These are phyloP conservation scores for Monopterus albus DNA, from an alignment of 2,113 vertebrate genomes.

Conservation along the genomic window DNA sequence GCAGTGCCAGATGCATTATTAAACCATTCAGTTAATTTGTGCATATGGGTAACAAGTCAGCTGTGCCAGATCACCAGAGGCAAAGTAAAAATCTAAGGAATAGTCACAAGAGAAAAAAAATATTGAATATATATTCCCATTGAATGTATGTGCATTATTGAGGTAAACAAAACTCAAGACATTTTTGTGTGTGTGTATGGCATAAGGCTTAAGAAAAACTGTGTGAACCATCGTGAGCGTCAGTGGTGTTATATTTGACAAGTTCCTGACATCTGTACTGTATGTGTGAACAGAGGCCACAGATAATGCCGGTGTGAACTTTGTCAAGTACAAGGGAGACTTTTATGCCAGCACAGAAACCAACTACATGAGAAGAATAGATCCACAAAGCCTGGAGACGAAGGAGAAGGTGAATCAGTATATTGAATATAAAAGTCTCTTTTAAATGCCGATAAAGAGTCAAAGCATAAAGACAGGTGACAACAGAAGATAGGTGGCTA, in stretches of 20 bases:
- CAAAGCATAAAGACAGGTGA: neutral
- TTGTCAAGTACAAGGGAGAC: slow-evolving; percentile 90
- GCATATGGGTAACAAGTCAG: slow-evolving; percentile 7
- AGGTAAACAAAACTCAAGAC: slow-evolving; percentile 22
- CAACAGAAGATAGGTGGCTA: neutral
- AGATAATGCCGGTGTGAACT: slow-evolving; percentile 91
- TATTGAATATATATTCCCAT: too few species aligned
- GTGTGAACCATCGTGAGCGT: neutral
- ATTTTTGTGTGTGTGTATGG: slow-evolving; percentile 16
- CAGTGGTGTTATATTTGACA: slow-evolving; percentile 2
- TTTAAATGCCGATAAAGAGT: neutral
- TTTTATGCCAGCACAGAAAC: slow-evolving; percentile 91
- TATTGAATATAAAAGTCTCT: neutral
- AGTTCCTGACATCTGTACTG: slow-evolving; percentile 15
- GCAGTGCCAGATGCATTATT: slow-evolving; percentile 28
- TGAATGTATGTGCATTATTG: slow-evolving; percentile 25
- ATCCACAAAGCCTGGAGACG: slow-evolving; percentile 88
- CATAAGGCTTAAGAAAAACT: slow-evolving; percentile 22
- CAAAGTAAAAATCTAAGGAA: slow-evolving; percentile 23
- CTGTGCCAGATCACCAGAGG: slow-evolving; percentile 22
- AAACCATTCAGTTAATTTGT: slow-evolving; percentile 21
- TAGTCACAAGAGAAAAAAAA: neutral
- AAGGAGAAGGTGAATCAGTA: slow-evolving; percentile 86
- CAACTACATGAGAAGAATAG: slow-evolving; percentile 87
- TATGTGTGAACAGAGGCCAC: slow-evolving; percentile 84